A percentile compares a stretch with the other conserved stretches of the same genome.
Conservation (phyloP, 2,888 invertebrate genomes). For the Ophion ventricosus region DNA sequence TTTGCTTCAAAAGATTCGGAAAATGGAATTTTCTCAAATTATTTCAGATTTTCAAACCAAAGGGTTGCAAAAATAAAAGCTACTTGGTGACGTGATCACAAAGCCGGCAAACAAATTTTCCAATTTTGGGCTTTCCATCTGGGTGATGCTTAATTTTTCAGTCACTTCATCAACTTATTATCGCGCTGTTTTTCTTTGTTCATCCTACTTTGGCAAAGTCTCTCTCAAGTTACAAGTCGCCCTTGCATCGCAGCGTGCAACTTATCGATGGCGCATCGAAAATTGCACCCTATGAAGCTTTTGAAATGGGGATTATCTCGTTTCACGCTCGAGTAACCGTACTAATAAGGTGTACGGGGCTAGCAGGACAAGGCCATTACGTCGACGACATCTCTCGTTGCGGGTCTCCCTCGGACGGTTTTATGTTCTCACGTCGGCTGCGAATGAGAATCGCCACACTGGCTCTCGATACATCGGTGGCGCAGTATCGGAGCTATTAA, state of each 20-base stretch:
- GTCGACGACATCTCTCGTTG: conserved; percentile 8
- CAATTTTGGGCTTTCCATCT: background rate
- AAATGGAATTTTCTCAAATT: background rate
- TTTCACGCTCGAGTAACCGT: conserved; percentile 32
- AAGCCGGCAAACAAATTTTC: background rate
- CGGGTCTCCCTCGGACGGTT: conserved; percentile 9
- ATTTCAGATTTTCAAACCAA: background rate
- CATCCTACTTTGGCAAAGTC: background rate
- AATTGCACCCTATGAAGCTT: conserved; percentile 19
- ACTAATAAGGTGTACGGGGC: conserved; percentile 13
- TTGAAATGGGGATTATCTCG: conserved; percentile 68
- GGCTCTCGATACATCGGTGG: background rate
- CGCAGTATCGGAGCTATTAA: conserved; percentile 16
- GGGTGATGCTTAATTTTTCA: background rate
- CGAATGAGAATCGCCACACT: conserved; percentile 5
- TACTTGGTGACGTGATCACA: background rate
- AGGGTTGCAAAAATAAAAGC: background rate
- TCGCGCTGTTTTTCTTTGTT: background rate
- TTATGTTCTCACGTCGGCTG: conserved; percentile 44
- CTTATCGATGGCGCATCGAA: conserved; percentile 15
- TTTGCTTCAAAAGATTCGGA: background rate
- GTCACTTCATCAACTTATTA: background rate
- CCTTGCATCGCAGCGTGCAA: conserved; percentile 15
- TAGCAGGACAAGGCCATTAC: conserved; percentile 20
- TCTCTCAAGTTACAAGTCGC: background rate